A percentile compares a stretch with the other conserved stretches of the same genome.
phyloP scores from a whole-genome alignment of 2,113 vertebrate species.

The Ammodytes dubius region DNA sequence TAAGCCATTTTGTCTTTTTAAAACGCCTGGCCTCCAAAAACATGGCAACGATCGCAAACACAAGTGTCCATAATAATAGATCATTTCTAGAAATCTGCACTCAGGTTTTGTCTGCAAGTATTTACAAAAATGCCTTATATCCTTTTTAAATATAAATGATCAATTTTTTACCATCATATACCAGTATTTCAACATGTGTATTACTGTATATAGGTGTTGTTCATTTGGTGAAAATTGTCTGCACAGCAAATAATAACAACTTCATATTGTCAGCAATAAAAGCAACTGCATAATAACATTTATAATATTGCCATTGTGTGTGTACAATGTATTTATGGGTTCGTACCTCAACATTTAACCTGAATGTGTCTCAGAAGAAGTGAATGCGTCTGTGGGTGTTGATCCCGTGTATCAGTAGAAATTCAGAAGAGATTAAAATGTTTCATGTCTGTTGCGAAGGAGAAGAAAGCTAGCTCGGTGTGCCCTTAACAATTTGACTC shows the following conservation, averaged over 20 bases:
- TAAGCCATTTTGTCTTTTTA: not conserved
- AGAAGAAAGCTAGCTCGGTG: conserved; percentile 34
- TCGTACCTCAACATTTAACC: conserved; percentile 1
- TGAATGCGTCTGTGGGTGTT: conserved; percentile 3
- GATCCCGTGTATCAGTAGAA: conserved; percentile 3
- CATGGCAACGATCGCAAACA: not conserved
- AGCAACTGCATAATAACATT: not conserved
- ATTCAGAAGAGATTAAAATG: conserved; percentile 37
- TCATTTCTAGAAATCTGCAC: not conserved
- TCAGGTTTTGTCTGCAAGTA: not conserved
- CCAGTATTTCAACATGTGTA: not conserved
- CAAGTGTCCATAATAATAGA: not conserved
- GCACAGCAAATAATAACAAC: not conserved
- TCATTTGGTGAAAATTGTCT: not conserved
- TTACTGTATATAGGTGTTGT: not conserved
- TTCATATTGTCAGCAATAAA: not conserved
- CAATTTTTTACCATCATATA: not conserved
- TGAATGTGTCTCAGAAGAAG: not conserved
- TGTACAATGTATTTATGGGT: conserved; percentile 2
- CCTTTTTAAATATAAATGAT: not conserved
- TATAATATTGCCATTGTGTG: not conserved
- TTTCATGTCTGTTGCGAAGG: conserved; percentile 41
- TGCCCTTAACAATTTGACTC: conserved; percentile 67
- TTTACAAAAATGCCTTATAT: not conserved
- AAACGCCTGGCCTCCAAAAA: not conserved